These are phyloP conservation scores for Corvus moneduloides DNA, from an alignment of 2,113 vertebrate genomes.

Conservation along the genomic window DNA sequence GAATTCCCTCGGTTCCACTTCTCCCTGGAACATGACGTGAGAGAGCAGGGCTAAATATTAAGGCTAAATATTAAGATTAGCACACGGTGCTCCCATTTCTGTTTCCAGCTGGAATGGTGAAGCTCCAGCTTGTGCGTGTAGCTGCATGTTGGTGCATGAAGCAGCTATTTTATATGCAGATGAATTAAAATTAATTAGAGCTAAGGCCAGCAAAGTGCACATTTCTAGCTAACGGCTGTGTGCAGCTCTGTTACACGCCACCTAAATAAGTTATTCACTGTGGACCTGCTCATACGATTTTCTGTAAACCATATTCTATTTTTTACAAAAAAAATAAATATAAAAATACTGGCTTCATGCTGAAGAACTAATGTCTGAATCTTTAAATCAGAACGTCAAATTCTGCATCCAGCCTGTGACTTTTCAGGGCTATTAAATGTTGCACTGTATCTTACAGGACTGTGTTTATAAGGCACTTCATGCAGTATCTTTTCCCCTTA, in stretches of 20 bases:
- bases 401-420: not conserved
- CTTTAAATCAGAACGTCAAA: not conserved
- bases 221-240: not conserved
- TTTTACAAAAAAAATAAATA: not conserved
- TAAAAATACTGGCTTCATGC: not conserved
- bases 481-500: not conserved
- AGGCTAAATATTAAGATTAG: not conserved
- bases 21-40: not conserved
- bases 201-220: not conserved
- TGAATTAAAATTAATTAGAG: constrained; percentile 16
- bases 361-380: not conserved
- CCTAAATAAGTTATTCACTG: not conserved
- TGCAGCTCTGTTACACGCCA: not conserved
- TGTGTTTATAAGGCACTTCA: not conserved
- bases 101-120: not conserved
- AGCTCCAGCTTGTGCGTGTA: not conserved
- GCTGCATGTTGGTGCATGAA: constrained; percentile 33
- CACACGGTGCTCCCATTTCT: not conserved
- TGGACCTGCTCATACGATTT: not conserved
- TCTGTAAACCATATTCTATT: not conserved
- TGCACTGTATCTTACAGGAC: not conserved
- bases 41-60: not conserved
- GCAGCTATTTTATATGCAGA: constrained; percentile 11
- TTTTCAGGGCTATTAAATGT: not conserved
- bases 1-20: not conserved